Evolutionary conservation across 1,140 invertebrate species (phyloP).

Genomic region (Pissodes strobi): DNA sequence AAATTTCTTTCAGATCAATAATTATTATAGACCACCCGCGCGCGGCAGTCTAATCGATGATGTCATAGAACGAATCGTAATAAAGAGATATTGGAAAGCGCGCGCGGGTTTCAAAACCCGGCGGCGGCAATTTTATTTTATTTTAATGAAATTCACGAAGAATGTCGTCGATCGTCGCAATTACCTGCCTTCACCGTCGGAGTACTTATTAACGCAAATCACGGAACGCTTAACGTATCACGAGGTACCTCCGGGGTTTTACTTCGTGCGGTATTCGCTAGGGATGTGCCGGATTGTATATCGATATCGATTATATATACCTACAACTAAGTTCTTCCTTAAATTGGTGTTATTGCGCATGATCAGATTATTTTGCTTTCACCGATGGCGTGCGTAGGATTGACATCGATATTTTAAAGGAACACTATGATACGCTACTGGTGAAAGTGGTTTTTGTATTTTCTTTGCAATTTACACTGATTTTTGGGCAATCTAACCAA

Average conservation of each 20-base stretch:
- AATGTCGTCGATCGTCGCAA: slow-evolving; percentile 16
- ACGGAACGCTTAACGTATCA: slow-evolving; percentile 17
- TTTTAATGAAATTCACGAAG: slow-evolving; percentile 22
- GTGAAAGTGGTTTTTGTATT: too few relatives aligned
- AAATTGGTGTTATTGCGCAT: too few relatives aligned
- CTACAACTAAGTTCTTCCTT: too few relatives aligned
- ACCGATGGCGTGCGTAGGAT: too few relatives aligned
- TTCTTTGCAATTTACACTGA: too few relatives aligned
- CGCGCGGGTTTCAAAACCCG: not conserved
- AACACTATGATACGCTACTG: too few relatives aligned
- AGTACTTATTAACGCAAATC: slow-evolving; percentile 20
- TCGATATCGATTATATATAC: too few relatives aligned
- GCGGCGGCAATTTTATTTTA: slow-evolving; percentile 12
- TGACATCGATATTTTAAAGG: too few relatives aligned
- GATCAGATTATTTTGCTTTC: too few relatives aligned
- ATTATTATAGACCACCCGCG: slow-evolving; percentile 1
- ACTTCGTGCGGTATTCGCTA: not conserved
- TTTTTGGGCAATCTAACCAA: too few relatives aligned
- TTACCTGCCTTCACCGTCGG: slow-evolving; percentile 15
- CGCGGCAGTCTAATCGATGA: not conserved
- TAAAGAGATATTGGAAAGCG: slow-evolving; percentile 11
- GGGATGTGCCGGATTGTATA: not conserved
- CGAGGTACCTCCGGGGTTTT: slow-evolving; percentile 6
- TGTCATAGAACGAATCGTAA: slow-evolving; percentile 2
- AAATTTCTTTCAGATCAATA: too few relatives aligned